Evolutionary conservation across 2,888 invertebrate genomes (phyloP), one percentile per base, ranked within the genome.

Genomic region (Allolobophora icterica): DNA sequence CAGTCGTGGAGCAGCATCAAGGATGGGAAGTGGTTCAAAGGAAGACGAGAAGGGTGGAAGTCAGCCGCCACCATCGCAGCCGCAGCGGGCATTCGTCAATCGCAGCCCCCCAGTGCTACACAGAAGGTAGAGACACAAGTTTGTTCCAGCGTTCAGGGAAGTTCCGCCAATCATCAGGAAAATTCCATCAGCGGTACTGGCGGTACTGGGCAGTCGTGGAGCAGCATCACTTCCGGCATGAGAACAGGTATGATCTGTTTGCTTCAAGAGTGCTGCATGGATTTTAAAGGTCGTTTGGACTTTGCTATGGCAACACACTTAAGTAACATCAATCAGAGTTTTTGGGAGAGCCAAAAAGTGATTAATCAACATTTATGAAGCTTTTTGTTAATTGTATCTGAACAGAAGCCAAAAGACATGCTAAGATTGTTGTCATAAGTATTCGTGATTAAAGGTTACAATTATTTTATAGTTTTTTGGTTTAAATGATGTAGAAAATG

Each of bases 121-220:
- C 87, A 34, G 87, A 87, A 87, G 38, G 87, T 87, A 38, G 87
- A 87, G 24, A 17, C 87, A 38, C 87, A 87, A 35, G 38, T 19
- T 38, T 35, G n/a, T 92, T 91, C 91, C 89, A 92, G 92, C 91
- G 91, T 19, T 38, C 90, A 90, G 90, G 71, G 33, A 83, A 83
- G 83, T 71, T 84, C 38, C 34, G 19, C 38, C 30, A 45, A 89
- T 84, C 90, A 90, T 84, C 40, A 89, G 91, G 90, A 89, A 93
- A 91, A 71, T 71, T 40, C 38, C 83, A 42, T 30, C 71, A 71
- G 71, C 71, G n/a, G 58, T 93, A 91, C 92, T 93, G 94, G 84
- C 71, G n/a, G 58, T 93, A 91, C 92, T 93, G 94, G 84, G 42
- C 84, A 95, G 95, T 94, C 95, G 92, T 96, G 96, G 96, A 96